Evolutionary conservation across 1,140 invertebrate genomes (phyloP), one percentile per base, ranked within the genome.

Genomic region (Camponotus floridanus): DNA sequence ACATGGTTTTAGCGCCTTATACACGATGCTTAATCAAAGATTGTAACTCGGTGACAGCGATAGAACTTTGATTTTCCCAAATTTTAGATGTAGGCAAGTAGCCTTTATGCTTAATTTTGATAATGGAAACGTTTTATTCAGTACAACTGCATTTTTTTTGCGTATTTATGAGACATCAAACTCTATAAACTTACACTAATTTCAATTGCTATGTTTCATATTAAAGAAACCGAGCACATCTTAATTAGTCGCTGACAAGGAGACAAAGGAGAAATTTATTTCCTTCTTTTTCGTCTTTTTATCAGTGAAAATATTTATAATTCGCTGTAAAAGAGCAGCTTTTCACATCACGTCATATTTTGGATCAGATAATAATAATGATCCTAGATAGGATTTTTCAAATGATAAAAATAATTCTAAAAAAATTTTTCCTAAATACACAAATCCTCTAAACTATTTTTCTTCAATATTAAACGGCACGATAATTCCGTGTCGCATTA

Each of bases 401-500:
- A 26, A 26, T 13, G 26, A 45, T 64, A 64, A 64, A 36, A 15
- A 33, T 64, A 33, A 33, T 39, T 11, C 11, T 51, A 71, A 11
- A 18, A 18, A 68, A 13, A 70, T 1, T 48, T 48, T 48, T 7
- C 15, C 11, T 15, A 48, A 2, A 48, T 48, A 4, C 5, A 21
- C 6, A 59, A 1, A 6, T 21, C 21, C 57, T 39, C 36, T 6
- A 39, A 3, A 39, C 36, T 39, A 39, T 39, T 6, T n/a, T 33
- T 3, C 36, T 31, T 31, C 26, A 79, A 68, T 51, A 55, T 57
- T 57, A 57, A 15, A 18, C 15, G 48, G 57, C 48, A 26, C 21
- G 36, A 71, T 57, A 57, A 71, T 71, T 68, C 31, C 21, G 5
- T 80, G 15, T 3, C 36, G 15, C 9, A 42, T 80, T 80, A 70